phyloP scores from a whole-genome alignment of 2,113 vertebrate species.

The Alethe castanea region DNA sequence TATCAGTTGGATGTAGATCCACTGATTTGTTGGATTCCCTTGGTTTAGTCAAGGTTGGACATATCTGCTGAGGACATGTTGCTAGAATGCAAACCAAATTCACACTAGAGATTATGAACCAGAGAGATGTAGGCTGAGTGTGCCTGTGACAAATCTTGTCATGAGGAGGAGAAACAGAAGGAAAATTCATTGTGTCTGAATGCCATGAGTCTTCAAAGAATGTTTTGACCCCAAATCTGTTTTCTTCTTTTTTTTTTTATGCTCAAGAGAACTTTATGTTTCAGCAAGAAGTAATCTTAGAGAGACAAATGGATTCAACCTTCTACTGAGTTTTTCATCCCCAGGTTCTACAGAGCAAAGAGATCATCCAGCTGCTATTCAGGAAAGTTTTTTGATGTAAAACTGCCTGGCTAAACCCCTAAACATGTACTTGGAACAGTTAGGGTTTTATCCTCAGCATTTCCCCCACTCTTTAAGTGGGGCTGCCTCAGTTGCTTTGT shows the following conservation, averaged over 20 bases:
- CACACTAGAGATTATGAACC: not conserved
- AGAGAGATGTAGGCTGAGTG: not conserved
- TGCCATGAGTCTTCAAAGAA: not conserved
- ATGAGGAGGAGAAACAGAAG: not conserved
- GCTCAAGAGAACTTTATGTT: not conserved
- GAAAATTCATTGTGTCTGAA: not conserved
- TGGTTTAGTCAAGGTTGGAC: not conserved
- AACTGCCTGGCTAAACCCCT: not conserved
- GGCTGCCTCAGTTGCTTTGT: not conserved
- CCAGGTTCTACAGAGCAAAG: not conserved
- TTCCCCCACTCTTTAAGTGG: not conserved
- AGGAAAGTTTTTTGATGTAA: not conserved
- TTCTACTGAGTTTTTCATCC: not conserved
- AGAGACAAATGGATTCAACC: not conserved
- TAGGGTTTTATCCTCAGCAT: not conserved
- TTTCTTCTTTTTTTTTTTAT: not conserved
- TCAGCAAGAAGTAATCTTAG: not conserved
- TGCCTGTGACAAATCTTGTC: not conserved
- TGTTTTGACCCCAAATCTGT: not conserved
- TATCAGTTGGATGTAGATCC: not conserved
- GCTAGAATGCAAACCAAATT: not conserved
- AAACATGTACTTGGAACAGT: not conserved
- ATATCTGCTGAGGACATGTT: not conserved
- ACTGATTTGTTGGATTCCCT: not conserved
- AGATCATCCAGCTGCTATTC: not conserved